phyloP scores from a whole-genome alignment of 2,888 invertebrate species.

The Mythimna ferrago region DNA sequence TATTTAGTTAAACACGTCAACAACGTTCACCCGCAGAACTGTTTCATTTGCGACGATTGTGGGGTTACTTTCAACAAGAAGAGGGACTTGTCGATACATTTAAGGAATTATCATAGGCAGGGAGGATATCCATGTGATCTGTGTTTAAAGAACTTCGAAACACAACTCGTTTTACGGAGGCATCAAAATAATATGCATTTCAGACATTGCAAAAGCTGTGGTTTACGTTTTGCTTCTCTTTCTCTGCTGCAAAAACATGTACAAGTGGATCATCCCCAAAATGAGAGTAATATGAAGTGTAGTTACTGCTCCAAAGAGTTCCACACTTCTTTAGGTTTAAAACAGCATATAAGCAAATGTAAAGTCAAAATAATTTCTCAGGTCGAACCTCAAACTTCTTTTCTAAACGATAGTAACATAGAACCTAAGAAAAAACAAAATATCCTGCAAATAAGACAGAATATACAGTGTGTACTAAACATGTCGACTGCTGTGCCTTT shows the following conservation, averaged over 20 bases:
- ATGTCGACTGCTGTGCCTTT: constrained; percentile 86
- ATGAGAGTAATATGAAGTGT: constrained; percentile 75
- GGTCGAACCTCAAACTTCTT: constrained; percentile 57
- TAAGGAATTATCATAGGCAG: constrained; percentile 74
- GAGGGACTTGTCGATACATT: constrained; percentile 77
- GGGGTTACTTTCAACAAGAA: constrained; percentile 79
- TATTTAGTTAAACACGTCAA: constrained; percentile 81
- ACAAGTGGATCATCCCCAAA: constrained; percentile 74
- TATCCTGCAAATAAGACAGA: constrained; percentile 78
- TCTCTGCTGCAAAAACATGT: constrained; percentile 78
- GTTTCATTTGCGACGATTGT: constrained; percentile 81
- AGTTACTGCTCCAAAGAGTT: constrained; percentile 79
- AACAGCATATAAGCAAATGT: constrained; percentile 79
- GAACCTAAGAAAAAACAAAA: constrained; percentile 77
- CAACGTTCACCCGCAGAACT: constrained; percentile 75
- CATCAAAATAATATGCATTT: constrained; percentile 79
- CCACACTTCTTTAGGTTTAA: constrained; percentile 77
- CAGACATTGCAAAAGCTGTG: constrained; percentile 78
- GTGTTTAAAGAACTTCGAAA: constrained; percentile 75
- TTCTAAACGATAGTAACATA: constrained; percentile 56
- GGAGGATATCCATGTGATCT: constrained; percentile 80
- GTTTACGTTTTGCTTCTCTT: constrained; percentile 72
- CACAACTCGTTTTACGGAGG: constrained; percentile 65
- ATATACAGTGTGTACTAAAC: constrained; percentile 83
- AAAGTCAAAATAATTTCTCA: constrained; percentile 71